phyloP scores from a whole-genome alignment of 2,888 invertebrate genomes.

The Oxyscelio sp. region DNA sequence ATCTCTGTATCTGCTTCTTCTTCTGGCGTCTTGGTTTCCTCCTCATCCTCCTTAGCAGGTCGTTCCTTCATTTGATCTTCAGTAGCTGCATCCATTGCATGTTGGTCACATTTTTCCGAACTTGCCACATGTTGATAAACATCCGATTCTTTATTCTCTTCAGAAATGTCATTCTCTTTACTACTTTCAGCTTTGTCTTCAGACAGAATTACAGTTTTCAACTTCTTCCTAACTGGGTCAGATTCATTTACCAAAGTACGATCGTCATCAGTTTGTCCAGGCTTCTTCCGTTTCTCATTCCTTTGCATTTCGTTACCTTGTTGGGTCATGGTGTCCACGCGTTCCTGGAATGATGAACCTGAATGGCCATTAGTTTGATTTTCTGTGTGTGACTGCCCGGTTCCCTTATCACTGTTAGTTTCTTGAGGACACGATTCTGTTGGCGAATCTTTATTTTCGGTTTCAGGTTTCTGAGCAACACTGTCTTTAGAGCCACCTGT shows the following conservation, averaged over 20 bases:
- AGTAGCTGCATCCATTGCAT: conserved; percentile 93
- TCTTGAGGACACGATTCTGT: conserved; percentile 84
- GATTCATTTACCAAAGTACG: conserved; percentile 92
- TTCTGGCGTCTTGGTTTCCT: conserved; percentile 88
- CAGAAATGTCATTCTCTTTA: conserved; percentile 86
- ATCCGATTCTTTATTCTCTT: conserved; percentile 88
- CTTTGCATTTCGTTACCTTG: conserved; percentile 87
- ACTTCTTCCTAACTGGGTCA: conserved; percentile 91
- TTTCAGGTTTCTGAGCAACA: conserved; percentile 85
- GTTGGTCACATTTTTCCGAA: conserved; percentile 92
- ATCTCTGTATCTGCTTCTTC: conserved; percentile 78
- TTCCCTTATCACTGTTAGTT: conserved; percentile 91
- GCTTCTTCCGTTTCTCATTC: conserved; percentile 91
- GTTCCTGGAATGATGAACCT: conserved; percentile 87
- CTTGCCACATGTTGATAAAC: conserved; percentile 96
- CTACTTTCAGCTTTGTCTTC: conserved; percentile 88
- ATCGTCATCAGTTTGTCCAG: conserved; percentile 93
- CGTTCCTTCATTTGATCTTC: conserved; percentile 94
- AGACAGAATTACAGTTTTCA: conserved; percentile 90
- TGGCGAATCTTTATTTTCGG: conserved; percentile 81
- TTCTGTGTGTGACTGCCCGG: conserved; percentile 93
- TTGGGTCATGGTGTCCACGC: conserved; percentile 86
- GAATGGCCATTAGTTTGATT: conserved; percentile 92
- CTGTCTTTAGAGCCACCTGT: conserved; percentile 88
- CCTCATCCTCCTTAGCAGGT: conserved; percentile 90